These are phyloP conservation scores for Polyodon spathula DNA, from an alignment of 2,113 vertebrate species.

Conservation along the genomic window DNA sequence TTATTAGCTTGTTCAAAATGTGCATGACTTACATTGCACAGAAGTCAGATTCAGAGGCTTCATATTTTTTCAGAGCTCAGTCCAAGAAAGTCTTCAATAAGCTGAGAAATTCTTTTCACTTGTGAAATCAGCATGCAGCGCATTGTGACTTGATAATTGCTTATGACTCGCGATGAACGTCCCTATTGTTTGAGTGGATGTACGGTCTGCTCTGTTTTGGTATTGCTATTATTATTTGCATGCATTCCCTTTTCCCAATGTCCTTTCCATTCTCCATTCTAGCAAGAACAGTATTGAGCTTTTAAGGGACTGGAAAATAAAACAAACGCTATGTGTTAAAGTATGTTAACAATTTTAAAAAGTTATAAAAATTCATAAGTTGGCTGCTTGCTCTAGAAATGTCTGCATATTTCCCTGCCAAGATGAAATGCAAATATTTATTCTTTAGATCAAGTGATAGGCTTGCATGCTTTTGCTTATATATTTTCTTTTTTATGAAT, in stretches of 20 bases:
- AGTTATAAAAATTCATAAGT: constrained; percentile 92
- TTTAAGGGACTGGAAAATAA: constrained; percentile 60
- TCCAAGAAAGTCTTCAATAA: constrained; percentile 81
- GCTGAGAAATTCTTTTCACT: constrained; percentile 76
- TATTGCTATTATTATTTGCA: constrained; percentile 81
- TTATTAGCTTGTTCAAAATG: constrained; percentile 91
- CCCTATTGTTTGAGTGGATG: constrained; percentile 83
- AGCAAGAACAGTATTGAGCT: constrained; percentile 74
- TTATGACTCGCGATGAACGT: constrained; percentile 78
- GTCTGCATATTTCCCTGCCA: constrained; percentile 80
- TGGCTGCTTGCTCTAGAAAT: constrained; percentile 60
- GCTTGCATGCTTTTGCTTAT: constrained; percentile 26
- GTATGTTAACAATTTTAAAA: constrained; percentile 74
- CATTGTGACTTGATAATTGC: constrained; percentile 83
- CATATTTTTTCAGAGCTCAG: constrained; percentile 64
- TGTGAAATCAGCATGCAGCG: constrained; percentile 79
- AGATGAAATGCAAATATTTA: constrained; percentile 84
- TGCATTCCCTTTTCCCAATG: constrained; percentile 78
- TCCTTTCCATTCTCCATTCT: constrained; percentile 68
- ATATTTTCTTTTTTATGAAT: constrained; percentile 13
- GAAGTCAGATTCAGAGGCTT: constrained; percentile 85
- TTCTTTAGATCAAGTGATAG: constrained; percentile 67
- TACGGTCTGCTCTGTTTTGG: constrained; percentile 80
- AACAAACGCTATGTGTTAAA: constrained; percentile 70
- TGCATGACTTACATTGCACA: constrained; percentile 97